Evolutionary conservation across 2,888 invertebrate genomes (phyloP).

Genomic region (Stomorhina lunata): DNA sequence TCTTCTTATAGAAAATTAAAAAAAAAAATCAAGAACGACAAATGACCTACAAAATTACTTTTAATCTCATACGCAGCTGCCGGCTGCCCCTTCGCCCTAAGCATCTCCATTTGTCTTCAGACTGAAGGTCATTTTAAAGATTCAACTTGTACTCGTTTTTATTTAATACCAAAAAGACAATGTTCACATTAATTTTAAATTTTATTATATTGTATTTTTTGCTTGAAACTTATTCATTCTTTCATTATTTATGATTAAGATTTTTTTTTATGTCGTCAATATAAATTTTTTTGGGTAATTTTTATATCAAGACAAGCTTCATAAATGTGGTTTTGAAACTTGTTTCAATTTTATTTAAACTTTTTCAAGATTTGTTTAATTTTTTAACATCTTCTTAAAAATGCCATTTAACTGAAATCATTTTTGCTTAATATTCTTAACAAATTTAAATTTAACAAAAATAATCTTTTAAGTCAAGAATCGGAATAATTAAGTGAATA

Average conservation of each 20-base stretch:
- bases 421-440: constrained; percentile 42
- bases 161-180: not conserved
- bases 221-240: constrained; percentile 19
- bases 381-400: constrained; percentile 9
- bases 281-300: not conserved
- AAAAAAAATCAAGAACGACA: no score
- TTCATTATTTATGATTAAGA: constrained; percentile 20
- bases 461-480: constrained; percentile 27
- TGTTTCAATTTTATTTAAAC: constrained; percentile 39
- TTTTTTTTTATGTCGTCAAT: no score
- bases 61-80: no score
- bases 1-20: no score
- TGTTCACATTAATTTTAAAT: constrained; percentile 21
- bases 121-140: constrained; percentile 28
- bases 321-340: constrained; percentile 32
- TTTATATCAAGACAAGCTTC: not conserved
- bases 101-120: not conserved
- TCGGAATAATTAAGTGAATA: constrained; percentile 3
- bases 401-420: constrained; percentile 59
- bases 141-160: not conserved
- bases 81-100: no score
- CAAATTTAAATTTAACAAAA: constrained; percentile 29
- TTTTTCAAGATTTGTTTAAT: not conserved
- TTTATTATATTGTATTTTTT: constrained; percentile 16
- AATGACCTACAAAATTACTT: no score